Evolutionary conservation across 2,888 invertebrate species (phyloP), one percentile per base, ranked within the genome.

Genomic region (Odontocerum albicorne): DNA sequence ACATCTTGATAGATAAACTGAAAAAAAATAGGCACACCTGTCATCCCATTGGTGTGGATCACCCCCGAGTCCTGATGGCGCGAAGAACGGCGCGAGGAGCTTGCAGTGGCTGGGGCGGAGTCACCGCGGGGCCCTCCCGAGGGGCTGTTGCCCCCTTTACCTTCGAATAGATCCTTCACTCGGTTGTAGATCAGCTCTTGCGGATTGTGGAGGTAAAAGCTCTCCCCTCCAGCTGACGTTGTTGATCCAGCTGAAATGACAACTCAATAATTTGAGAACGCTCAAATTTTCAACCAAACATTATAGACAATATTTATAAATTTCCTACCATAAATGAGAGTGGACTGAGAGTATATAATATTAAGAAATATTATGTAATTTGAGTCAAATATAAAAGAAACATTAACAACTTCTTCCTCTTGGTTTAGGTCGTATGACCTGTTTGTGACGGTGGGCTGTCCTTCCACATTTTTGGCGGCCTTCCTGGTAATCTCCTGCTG

Each of bases 151-250:
- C 45, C 45, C 3, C 36, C 70, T 2, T 61, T 54, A 1, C 82
- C 77, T 67, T 87, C 86, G 72, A 93, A 93, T 59, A 93, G 76
- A 67, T 91, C 90, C 46, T 90, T 83, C 43, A 93, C 91, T 46
- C 92, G 82, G 69, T 92, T 91, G 72, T 92, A 92, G 59, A 85
- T 83, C 36, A 90, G 77, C 63, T 90, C 88, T 55, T 89, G 87
- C 0, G 88, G 88, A 66, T 87, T 87, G 73, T 93, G 93, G 46
- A 94, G 79, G 69, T 90, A 94, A 77, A 93, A 94, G 4, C 88
- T 85, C 65, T 86, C 86, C n/a, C 80, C 79, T 59, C 79, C 84
- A 42, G 76, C 81, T 46, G 78, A 69, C 45, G 78, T 68, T 8
- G 53, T 57, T 8, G 57, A 57, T 4, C 53, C 61, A 8, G 49